Evolutionary conservation across 2,797 vertebrate species (phyloP).

Genomic region (Brachyrhaphis roseni): DNA sequence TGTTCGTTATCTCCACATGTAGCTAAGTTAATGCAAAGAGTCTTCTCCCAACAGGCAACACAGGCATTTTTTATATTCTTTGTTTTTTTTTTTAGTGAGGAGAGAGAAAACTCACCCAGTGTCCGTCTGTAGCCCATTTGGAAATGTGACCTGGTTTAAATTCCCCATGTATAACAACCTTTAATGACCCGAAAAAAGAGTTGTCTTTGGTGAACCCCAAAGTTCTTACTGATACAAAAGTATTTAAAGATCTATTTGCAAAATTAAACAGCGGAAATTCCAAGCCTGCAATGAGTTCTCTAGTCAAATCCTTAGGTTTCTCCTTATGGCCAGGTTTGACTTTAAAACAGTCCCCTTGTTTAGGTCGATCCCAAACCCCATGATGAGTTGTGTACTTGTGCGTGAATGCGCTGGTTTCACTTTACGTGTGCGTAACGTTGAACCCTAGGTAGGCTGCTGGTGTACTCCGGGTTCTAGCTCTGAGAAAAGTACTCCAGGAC

Average conservation of each 20-base stretch:
- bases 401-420: constrained; percentile 25
- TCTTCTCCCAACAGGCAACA: constrained; percentile 11
- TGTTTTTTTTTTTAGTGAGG: background rate
- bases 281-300: background rate
- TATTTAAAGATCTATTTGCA: constrained; percentile 16
- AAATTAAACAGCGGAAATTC: constrained; percentile 25
- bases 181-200: constrained; percentile 22
- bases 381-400: constrained; percentile 10
- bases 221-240: constrained; percentile 16
- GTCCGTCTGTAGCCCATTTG: constrained; percentile 19
- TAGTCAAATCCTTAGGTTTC: constrained; percentile 13
- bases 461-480: constrained; percentile 63
- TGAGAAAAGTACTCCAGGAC: constrained; percentile 86
- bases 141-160: constrained; percentile 5
- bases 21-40: constrained; percentile 1
- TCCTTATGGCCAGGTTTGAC: constrained; percentile 33
- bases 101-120: constrained; percentile 46
- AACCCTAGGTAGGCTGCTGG: constrained; percentile 5
- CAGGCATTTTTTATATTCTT: constrained; percentile 7
- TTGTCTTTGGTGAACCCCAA: constrained; percentile 60
- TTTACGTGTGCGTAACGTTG: constrained; percentile 17
- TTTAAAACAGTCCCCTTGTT: constrained; percentile 9
- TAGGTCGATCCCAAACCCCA: constrained; percentile 9
- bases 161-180: constrained; percentile 5
- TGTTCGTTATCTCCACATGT: constrained; percentile 17